Conservation (phyloP, 92 coral and sea anemone species). For the Plumapathes pennacea region DNA sequence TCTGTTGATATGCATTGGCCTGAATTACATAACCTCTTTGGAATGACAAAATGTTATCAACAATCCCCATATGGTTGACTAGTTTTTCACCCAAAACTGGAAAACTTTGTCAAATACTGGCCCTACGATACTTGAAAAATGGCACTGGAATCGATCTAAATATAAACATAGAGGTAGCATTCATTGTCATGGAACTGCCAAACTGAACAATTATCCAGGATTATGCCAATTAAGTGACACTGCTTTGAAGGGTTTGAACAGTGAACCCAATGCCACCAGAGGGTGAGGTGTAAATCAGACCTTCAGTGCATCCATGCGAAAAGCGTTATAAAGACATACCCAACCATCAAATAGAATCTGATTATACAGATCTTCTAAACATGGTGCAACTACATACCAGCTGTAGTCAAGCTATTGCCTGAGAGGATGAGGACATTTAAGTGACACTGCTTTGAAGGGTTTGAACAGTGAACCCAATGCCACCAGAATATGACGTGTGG, state of each 20-base stretch:
- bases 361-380: no score
- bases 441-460: conserved; percentile 22
- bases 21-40: conserved; percentile 36
- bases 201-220: conserved; percentile 45
- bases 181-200: no score
- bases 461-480: conserved; percentile 30
- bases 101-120: conserved; percentile 51
- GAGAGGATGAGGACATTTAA: conserved; percentile 2
- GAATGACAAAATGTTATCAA: conserved; percentile 45
- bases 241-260: conserved; percentile 36
- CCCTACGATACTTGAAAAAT: conserved; percentile 45
- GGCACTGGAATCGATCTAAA: conserved; percentile 57
- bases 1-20: conserved; percentile 53
- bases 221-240: conserved; percentile 36
- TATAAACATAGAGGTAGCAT: conserved; percentile 47
- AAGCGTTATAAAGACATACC: no score
- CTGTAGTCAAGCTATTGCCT: no score
- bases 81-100: conserved; percentile 37
- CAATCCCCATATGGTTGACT: conserved; percentile 51
- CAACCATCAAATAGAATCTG: no score
- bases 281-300: conserved; percentile 5
- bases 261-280: no score
- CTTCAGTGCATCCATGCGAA: not conserved
- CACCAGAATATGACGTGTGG: conserved; percentile 40
- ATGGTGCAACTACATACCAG: no score